phyloP scores from a whole-genome alignment of 2,888 invertebrate genomes.

The Parthenolecanium corni region DNA sequence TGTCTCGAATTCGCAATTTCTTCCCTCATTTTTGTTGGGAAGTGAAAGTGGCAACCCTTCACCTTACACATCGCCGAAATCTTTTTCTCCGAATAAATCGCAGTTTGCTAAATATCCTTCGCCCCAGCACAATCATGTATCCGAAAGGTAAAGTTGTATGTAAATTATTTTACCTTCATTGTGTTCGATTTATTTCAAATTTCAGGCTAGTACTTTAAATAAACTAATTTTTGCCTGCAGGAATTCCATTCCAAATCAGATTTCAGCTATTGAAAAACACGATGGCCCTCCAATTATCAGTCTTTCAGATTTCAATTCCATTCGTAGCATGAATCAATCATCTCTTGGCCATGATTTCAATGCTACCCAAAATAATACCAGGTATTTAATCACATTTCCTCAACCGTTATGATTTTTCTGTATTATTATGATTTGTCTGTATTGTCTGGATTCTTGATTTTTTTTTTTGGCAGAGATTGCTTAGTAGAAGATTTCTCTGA shows the following conservation, averaged over 20 bases:
- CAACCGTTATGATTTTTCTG: not conserved
- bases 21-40: conserved; percentile 21
- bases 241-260: not conserved
- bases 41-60: conserved; percentile 18
- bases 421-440: too few relatives aligned
- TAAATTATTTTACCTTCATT: not conserved
- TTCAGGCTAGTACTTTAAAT: too few relatives aligned
- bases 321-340: not conserved
- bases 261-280: conserved; percentile 13
- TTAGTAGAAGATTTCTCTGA: conserved; percentile 7
- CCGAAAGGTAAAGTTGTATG: conserved; percentile 7
- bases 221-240: too few relatives aligned
- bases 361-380: not conserved
- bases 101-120: conserved; percentile 6
- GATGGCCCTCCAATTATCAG: conserved; percentile 21
- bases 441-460: not conserved
- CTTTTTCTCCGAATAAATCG: conserved; percentile 11
- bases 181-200: not conserved
- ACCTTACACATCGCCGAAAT: conserved; percentile 3
- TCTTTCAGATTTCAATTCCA: conserved; percentile 11
- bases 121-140: not conserved
- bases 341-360: not conserved
- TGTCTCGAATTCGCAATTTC: conserved; percentile 18
- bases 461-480: conserved; percentile 4
- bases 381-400: not conserved